Conservation (phyloP, 2,888 invertebrate species). For the Scaptomyza polygonia region DNA sequence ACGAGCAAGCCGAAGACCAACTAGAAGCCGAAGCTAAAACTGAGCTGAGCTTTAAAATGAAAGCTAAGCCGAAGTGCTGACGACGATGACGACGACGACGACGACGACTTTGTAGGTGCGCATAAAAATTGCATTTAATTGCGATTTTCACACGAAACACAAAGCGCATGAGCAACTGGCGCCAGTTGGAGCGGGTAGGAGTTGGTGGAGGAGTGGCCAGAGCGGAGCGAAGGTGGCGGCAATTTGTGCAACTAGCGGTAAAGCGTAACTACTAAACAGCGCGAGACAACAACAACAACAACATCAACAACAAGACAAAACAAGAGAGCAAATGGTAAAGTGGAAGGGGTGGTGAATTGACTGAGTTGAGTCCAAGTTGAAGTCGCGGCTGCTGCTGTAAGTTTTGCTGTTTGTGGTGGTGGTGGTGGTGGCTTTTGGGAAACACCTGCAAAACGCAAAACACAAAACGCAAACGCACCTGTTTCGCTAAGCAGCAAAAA, state of each 20-base stretch:
- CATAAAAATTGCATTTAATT: constrained; percentile 82
- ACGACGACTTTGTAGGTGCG: constrained; percentile 64
- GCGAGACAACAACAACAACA: constrained; percentile 49
- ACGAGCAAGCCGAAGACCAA: constrained; percentile 1
- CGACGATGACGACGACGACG: constrained; percentile 2
- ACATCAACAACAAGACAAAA: too few species aligned
- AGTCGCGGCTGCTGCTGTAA: constrained; percentile 26
- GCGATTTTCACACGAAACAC: constrained; percentile 82
- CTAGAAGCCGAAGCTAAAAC: constrained; percentile 12
- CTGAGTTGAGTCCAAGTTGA: constrained; percentile 8
- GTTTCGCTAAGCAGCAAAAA: constrained; percentile 78
- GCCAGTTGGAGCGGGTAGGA: constrained; percentile 33
- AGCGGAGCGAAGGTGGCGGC: constrained; percentile 34
- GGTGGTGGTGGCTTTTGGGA: constrained; percentile 78
- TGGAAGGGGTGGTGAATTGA: constrained; percentile 8
- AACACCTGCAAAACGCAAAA: constrained; percentile 81
- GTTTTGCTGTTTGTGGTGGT: constrained; percentile 16
- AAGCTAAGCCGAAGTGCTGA: constrained; percentile 56
- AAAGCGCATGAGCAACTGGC: constrained; percentile 75
- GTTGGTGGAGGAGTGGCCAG: not conserved
- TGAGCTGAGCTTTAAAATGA: constrained; percentile 49
- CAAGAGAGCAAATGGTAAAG: not conserved
- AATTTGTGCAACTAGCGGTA: constrained; percentile 79
- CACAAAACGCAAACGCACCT: constrained; percentile 82
- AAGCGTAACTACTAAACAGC: constrained; percentile 77